Percentiles rank a stretch among this genome's conserved stretches.
Evolutionary conservation across 2,797 vertebrate species (phyloP).

Genomic region (Hipposideros larvatus): DNA sequence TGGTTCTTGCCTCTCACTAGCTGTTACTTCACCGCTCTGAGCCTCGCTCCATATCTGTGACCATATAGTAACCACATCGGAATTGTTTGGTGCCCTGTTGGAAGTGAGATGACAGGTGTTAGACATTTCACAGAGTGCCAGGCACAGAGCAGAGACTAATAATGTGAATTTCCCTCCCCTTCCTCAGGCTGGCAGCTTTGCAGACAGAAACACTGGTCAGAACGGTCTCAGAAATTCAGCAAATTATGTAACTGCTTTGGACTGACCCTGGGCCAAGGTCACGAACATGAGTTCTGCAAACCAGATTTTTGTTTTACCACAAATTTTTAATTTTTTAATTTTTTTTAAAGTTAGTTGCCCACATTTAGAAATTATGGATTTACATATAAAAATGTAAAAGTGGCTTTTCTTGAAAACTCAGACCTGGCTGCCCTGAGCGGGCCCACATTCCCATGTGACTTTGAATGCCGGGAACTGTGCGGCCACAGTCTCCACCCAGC

Average conservation of each 20-base stretch:
- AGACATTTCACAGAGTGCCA: background rate
- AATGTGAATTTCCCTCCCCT: background rate
- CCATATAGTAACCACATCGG: background rate
- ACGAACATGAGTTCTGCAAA: background rate
- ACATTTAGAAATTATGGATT: background rate
- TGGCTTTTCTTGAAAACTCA: background rate
- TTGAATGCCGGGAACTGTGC: accelerated
- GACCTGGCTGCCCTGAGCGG: background rate
- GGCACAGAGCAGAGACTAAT: background rate
- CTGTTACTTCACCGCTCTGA: background rate
- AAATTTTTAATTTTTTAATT: background rate
- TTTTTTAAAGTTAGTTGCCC: background rate
- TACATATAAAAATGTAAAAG: background rate
- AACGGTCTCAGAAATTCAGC: background rate
- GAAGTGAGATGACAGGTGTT: background rate
- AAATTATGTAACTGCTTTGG: background rate
- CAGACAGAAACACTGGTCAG: background rate
- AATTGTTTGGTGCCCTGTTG: too few relatives aligned
- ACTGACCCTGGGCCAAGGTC: background rate
- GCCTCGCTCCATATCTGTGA: background rate
- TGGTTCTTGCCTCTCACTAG: background rate
- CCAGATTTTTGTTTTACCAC: background rate
- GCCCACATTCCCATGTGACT: accelerated
- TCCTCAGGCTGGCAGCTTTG: background rate
- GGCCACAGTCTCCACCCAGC: background rate